These are phyloP conservation scores for Anomalospiza imberbis DNA, from an alignment of 2,797 vertebrate species.

Conservation along the genomic window DNA sequence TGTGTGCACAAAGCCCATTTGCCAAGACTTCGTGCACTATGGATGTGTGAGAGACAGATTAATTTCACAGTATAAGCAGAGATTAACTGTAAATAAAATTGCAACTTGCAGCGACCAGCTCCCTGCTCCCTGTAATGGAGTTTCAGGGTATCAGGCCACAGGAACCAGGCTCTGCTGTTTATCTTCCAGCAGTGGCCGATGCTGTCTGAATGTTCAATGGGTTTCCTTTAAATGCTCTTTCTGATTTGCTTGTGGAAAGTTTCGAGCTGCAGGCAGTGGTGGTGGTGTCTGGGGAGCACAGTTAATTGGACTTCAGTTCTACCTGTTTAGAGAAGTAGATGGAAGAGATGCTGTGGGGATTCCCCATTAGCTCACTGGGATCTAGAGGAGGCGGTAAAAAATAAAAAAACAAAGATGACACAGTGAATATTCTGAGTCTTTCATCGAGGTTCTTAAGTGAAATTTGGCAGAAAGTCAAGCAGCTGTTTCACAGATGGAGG, in stretches of 20 bases:
- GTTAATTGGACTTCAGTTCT: slow-evolving; percentile 56
- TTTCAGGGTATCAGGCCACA: slow-evolving; percentile 10
- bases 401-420: slow-evolving; percentile 21
- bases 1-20: slow-evolving; percentile 31
- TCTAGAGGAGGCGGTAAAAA: neutral
- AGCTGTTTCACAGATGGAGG: slow-evolving; percentile 44
- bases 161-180: neutral
- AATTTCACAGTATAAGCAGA: slow-evolving; percentile 60
- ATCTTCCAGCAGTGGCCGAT: neutral
- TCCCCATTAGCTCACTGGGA: slow-evolving; percentile 19
- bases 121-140: slow-evolving; percentile 33
- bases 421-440: neutral
- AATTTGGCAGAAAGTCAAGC: slow-evolving; percentile 29
- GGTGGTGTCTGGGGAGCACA: neutral
- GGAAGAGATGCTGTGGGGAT: slow-evolving; percentile 29
- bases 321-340: slow-evolving; percentile 27
- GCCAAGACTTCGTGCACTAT: neutral
- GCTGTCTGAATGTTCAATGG: slow-evolving; percentile 29
- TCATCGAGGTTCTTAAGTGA: slow-evolving; percentile 16
- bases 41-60: slow-evolving; percentile 55
- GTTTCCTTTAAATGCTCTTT: slow-evolving; percentile 7
- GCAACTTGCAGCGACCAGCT: neutral
- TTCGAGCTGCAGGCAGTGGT: neutral
- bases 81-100: slow-evolving; percentile 68
- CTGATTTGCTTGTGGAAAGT: slow-evolving; percentile 19